phyloP scores from a whole-genome alignment of 1,140 invertebrate species.

The Subanguina moxae region DNA sequence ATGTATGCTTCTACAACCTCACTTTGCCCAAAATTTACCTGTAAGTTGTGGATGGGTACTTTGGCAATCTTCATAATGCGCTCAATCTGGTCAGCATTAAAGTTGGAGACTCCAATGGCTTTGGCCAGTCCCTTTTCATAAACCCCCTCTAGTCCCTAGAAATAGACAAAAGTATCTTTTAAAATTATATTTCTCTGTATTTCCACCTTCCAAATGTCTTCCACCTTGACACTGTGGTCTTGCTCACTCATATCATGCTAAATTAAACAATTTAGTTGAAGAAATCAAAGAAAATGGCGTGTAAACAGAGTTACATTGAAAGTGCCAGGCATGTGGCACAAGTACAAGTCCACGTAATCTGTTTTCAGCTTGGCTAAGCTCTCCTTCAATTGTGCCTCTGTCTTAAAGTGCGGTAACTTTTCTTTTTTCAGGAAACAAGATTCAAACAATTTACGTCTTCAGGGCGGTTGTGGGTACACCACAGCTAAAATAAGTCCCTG shows the following conservation, averaged over 20 bases:
- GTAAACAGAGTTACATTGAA: slow-evolving; percentile 11
- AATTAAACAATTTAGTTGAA: slow-evolving; percentile 69
- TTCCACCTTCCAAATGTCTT: slow-evolving; percentile 69
- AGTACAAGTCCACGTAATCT: slow-evolving; percentile 77
- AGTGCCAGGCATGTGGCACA: slow-evolving; percentile 68
- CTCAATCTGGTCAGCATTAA: slow-evolving; percentile 58
- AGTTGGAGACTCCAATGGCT: slow-evolving; percentile 62
- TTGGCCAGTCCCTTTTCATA: slow-evolving; percentile 33
- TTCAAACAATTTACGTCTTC: background rate
- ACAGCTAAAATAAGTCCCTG: slow-evolving; percentile 2
- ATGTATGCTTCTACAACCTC: too few relatives aligned
- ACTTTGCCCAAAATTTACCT: slow-evolving; percentile 15
- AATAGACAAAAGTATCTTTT: background rate
- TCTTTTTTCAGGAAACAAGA: background rate
- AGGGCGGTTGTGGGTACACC: slow-evolving; percentile 3
- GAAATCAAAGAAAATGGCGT: background rate
- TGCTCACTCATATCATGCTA: slow-evolving; percentile 2
- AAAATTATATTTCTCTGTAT: background rate
- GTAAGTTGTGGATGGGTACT: slow-evolving; percentile 52
- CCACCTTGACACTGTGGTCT: slow-evolving; percentile 68
- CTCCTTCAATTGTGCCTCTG: slow-evolving; percentile 36
- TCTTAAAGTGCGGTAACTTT: slow-evolving; percentile 62
- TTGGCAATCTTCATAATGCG: slow-evolving; percentile 43
- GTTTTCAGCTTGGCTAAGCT: slow-evolving; percentile 65
- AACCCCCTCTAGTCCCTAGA: background rate